Evolutionary conservation across 2,797 vertebrate genomes (phyloP).

Genomic region (Brachyalestes nurse): DNA sequence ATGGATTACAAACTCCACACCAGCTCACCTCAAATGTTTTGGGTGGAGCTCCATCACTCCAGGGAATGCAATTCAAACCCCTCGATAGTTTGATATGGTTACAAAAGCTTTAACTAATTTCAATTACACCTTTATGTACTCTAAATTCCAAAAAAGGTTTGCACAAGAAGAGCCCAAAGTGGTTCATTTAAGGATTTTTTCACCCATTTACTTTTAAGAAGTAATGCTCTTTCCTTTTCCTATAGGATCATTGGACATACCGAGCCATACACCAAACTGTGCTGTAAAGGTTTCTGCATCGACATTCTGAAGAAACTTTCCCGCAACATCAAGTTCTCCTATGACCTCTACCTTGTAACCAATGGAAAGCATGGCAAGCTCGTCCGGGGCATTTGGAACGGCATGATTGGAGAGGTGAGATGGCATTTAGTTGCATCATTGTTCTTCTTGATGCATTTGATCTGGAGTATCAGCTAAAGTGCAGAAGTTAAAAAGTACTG

Average conservation of each 20-base stretch:
- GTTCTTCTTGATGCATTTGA: neutral
- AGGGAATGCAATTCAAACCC: neutral
- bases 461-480: neutral
- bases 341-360: conserved; percentile 89
- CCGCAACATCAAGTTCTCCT: conserved; percentile 86
- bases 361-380: conserved; percentile 90
- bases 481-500: neutral
- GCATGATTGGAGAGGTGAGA: conserved; percentile 81
- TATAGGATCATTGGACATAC: conserved; percentile 81
- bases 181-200: too few species aligned
- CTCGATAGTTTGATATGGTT: too few species aligned
- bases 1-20: neutral
- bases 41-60: neutral
- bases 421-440: neutral
- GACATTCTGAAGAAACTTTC: conserved; percentile 91
- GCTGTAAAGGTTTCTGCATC: conserved; percentile 92
- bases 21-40: neutral
- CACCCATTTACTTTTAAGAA: too few species aligned
- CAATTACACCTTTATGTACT: too few species aligned
- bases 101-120: too few species aligned
- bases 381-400: conserved; percentile 87
- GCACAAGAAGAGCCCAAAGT: too few species aligned
- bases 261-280: conserved; percentile 87
- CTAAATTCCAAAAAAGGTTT: too few species aligned
- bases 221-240: neutral